Conservation (phyloP, 2,113 vertebrate genomes). For the Sinocyclocheilus grahami region DNA sequence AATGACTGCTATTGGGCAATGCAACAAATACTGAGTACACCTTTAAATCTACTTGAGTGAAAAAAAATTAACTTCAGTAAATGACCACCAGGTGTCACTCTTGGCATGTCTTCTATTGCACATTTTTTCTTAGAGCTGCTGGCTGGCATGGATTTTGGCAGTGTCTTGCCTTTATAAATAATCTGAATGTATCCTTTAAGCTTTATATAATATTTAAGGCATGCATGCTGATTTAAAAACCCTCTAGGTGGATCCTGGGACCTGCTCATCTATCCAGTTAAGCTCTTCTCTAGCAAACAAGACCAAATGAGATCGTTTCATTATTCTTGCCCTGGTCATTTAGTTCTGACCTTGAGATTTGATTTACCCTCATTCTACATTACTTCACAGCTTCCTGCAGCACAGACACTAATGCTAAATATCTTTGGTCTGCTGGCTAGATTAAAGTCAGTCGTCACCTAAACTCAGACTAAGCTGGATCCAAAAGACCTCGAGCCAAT, state of each 20-base stretch:
- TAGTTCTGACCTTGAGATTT: not conserved
- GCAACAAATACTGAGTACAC: not conserved
- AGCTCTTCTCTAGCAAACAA: not conserved
- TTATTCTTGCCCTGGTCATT: not conserved
- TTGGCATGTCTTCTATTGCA: not conserved
- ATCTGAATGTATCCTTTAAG: not conserved
- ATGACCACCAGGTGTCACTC: constrained; percentile 23
- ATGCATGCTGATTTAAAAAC: not conserved
- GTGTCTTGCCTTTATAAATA: not conserved
- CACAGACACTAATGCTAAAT: not conserved
- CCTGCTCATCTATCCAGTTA: not conserved
- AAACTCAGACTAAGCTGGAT: not conserved
- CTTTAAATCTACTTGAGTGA: not conserved
- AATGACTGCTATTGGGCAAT: not conserved
- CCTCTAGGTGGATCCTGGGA: not conserved
- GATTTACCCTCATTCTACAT: not conserved
- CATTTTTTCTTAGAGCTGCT: not conserved
- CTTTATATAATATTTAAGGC: not conserved
- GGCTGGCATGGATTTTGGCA: not conserved
- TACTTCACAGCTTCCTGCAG: not conserved
- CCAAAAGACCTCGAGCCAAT: not conserved
- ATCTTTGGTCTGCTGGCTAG: no score
- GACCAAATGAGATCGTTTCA: not conserved
- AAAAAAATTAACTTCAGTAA: not conserved
- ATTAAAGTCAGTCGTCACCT: not conserved